Evolutionary conservation across 1,140 invertebrate genomes (phyloP), one percentile per base, ranked within the genome.

Genomic region (Physella acuta): DNA sequence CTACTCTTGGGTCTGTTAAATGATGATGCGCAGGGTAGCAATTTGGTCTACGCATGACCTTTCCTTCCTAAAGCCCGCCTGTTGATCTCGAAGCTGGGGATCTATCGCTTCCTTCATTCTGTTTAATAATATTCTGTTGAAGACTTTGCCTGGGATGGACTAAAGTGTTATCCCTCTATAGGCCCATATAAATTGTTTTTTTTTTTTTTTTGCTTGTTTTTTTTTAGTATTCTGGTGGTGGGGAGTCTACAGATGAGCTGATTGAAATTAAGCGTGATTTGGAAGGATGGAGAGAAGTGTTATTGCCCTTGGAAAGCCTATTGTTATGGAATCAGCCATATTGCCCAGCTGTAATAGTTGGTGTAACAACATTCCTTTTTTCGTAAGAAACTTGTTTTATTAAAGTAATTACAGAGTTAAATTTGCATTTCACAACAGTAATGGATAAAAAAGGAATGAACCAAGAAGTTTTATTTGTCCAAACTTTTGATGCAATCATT

Each of bases 291-390:
- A 88, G 92, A 60, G 91, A 93, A 85, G 86, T 92, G 16, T 85
- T 94, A 64, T 79, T 94, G 52, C 88, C 88, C 16, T 72, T 91
- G 2, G 89, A 92, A 80, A 91, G 90, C 0, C 81, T 94, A n/a
- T 82, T 95, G 2, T 84, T 90, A 49, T 95, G 93, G 93, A 92
- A 94, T 75, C 90, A 92, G 76, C 87, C 90, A 65, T 93, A 91
- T 88, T 90, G 93, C 83, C 91, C 92, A 68, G 90, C 88, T 31
- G 86, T 92, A 24, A 89, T 94, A 58, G 79, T 92, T 73, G 90
- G 88, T 33, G 74, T 85, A 24, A 88, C 90, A 17, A 90, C 90
- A 4, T 78, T 88, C 8, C 75, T 92, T 24, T 94, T 91, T 81
- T 79, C 91, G 84, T 88, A 78, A 85, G 85, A 82, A 63, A 20